Evolutionary conservation across 2,113 vertebrate species (phyloP).

Genomic region (Hoplias malabaricus): DNA sequence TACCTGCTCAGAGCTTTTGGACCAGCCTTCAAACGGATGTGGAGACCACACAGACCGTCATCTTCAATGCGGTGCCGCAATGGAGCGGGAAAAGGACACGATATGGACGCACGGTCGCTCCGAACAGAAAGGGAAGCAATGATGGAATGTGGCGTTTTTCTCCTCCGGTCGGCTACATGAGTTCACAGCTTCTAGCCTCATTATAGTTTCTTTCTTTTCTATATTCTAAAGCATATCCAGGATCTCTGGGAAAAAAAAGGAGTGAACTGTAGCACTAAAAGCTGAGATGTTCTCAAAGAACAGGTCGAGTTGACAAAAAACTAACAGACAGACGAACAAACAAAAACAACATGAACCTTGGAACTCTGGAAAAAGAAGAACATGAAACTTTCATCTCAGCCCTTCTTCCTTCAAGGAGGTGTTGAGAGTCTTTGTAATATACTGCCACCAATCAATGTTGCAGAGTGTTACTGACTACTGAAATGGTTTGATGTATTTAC

Average conservation of each 20-base stretch:
- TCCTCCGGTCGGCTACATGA: not conserved
- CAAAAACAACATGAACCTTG: constrained; percentile 35
- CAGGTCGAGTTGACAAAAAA: constrained; percentile 61
- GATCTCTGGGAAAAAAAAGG: constrained; percentile 42
- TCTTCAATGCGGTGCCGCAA: constrained; percentile 38
- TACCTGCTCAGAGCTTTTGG: constrained; percentile 13
- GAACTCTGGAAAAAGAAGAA: constrained; percentile 33
- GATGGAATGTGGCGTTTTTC: constrained; percentile 52
- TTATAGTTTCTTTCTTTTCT: not conserved
- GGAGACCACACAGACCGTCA: constrained; percentile 63
- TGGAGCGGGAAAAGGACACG: not conserved
- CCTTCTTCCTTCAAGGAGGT: constrained; percentile 67
- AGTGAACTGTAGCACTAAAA: constrained; percentile 5
- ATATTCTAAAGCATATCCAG: constrained; percentile 22
- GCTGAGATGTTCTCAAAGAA: constrained; percentile 35
- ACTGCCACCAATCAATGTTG: constrained; percentile 79
- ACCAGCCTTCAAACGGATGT: constrained; percentile 33
- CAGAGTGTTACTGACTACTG: constrained; percentile 83
- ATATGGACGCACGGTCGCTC: constrained; percentile 8
- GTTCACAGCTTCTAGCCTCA: constrained; percentile 7
- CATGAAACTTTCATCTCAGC: constrained; percentile 65
- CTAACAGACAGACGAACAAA: constrained; percentile 48
- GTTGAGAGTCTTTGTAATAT: constrained; percentile 74
- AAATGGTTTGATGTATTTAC: constrained; percentile 79
- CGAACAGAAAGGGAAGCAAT: constrained; percentile 49